Evolutionary conservation across 1,140 invertebrate species (phyloP).

Genomic region (Lanistes nyassanus): DNA sequence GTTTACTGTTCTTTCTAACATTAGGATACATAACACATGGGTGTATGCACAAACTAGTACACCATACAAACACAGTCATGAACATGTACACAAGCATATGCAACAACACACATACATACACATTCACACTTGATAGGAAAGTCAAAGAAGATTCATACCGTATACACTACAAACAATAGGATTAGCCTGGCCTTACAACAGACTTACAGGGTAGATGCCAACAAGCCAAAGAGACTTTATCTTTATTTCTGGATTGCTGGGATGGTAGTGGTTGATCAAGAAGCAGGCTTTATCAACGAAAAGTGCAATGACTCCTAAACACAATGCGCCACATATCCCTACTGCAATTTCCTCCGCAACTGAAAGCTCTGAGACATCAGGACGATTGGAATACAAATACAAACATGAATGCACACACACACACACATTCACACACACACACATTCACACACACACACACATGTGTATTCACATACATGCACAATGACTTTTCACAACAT

Average conservation of each 20-base stretch:
- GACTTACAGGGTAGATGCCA: slow-evolving; percentile 11
- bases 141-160: not conserved
- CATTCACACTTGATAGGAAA: not conserved
- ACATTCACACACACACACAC: not conserved
- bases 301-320: slow-evolving; percentile 31
- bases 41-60: too few relatives aligned
- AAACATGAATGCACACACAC: not conserved
- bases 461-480: not conserved
- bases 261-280: slow-evolving; percentile 64
- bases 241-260: slow-evolving; percentile 59
- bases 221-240: slow-evolving; percentile 1
- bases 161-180: not conserved
- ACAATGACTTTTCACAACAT: not conserved
- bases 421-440: slow-evolving; percentile 9
- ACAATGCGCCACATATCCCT: slow-evolving; percentile 37
- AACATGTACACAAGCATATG: not conserved
- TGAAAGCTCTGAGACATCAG: slow-evolving; percentile 15
- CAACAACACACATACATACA: slow-evolving; percentile 3
- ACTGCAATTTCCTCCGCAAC: slow-evolving; percentile 60
- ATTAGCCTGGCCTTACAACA: too few relatives aligned
- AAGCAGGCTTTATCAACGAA: slow-evolving; percentile 66
- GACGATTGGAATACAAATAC: not conserved
- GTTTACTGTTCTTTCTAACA: too few relatives aligned
- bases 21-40: too few relatives aligned
- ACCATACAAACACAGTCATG: not conserved